Percentiles rank a stretch among this genome's conserved stretches.
phyloP scores from a whole-genome alignment of 37 sponge, comb jelly and placozoan species.

The Lycopodina hypogea region DNA sequence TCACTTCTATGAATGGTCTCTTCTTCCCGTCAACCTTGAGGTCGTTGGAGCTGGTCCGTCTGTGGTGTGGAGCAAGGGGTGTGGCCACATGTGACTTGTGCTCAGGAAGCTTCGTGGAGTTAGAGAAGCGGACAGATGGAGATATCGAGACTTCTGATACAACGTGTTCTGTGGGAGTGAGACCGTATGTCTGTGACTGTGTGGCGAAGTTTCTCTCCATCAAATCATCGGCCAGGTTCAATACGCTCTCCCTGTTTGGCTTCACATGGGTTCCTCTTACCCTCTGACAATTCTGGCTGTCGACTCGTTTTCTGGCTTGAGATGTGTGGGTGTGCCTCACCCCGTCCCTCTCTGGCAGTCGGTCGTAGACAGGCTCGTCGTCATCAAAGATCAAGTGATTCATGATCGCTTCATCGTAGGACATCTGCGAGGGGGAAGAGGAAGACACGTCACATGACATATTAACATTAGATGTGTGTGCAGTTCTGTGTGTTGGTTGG shows the following conservation, averaged over 20 bases:
- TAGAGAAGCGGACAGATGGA: background rate
- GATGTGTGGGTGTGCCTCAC: background rate
- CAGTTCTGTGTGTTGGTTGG: too few species aligned
- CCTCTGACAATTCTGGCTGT: background rate
- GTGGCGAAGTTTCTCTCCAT: conserved; percentile 19
- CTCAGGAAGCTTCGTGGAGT: background rate
- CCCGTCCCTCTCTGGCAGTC: background rate
- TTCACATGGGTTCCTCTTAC: conserved; percentile 2
- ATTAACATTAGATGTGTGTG: background rate
- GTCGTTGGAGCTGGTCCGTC: background rate
- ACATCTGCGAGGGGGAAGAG: conserved; percentile 1
- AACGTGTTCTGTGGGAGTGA: conserved; percentile 24
- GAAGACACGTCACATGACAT: background rate
- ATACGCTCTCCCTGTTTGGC: conserved; percentile 30
- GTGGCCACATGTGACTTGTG: conserved; percentile 22
- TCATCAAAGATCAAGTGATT: conserved; percentile 11
- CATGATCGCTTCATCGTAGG: background rate
- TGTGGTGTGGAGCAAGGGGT: conserved; percentile 32
- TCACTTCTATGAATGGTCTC: background rate
- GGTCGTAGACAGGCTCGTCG: conserved; percentile 43
- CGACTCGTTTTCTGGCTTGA: background rate
- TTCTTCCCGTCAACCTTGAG: background rate
- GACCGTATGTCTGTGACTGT: background rate
- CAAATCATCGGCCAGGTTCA: conserved; percentile 32
- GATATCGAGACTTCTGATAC: conserved; percentile 12